Evolutionary conservation across 2,888 invertebrate species (phyloP).

Genomic region (Anoncus sp.): DNA sequence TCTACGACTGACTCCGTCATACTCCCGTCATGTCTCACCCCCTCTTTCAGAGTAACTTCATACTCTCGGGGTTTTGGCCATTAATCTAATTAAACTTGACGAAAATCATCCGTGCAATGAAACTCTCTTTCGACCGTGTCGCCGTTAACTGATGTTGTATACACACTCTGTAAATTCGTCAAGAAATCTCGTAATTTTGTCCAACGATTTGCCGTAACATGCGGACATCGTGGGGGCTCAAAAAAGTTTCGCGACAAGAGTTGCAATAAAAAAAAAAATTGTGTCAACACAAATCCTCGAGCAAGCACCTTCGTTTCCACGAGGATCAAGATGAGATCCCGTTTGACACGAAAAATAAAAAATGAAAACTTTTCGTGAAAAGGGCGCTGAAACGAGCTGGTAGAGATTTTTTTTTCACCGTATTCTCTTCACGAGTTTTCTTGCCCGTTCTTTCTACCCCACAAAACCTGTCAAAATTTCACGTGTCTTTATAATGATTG

Average conservation of each 20-base stretch:
- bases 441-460: background rate
- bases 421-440: constrained; percentile 48
- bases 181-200: constrained; percentile 35
- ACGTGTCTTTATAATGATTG: constrained; percentile 61
- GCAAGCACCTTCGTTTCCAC: constrained; percentile 24
- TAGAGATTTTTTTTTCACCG: constrained; percentile 38
- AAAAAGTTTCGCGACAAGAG: constrained; percentile 31
- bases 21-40: constrained; percentile 52
- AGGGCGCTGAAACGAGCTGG: background rate
- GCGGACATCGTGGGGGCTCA: background rate
- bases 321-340: constrained; percentile 34
- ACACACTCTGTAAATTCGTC: constrained; percentile 14
- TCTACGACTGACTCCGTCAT: background rate
- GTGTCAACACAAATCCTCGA: constrained; percentile 11
- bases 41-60: constrained; percentile 52
- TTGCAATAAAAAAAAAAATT: constrained; percentile 4
- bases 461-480: constrained; percentile 51
- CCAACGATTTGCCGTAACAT: constrained; percentile 29
- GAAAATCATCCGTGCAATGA: constrained; percentile 65
- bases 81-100: constrained; percentile 81
- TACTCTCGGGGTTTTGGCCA: constrained; percentile 69
- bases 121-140: constrained; percentile 18
- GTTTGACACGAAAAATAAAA: constrained; percentile 17
- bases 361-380: constrained; percentile 21
- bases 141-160: constrained; percentile 1